phyloP scores from a whole-genome alignment of 2,113 vertebrate genomes.

The Notothenia coriiceps region DNA sequence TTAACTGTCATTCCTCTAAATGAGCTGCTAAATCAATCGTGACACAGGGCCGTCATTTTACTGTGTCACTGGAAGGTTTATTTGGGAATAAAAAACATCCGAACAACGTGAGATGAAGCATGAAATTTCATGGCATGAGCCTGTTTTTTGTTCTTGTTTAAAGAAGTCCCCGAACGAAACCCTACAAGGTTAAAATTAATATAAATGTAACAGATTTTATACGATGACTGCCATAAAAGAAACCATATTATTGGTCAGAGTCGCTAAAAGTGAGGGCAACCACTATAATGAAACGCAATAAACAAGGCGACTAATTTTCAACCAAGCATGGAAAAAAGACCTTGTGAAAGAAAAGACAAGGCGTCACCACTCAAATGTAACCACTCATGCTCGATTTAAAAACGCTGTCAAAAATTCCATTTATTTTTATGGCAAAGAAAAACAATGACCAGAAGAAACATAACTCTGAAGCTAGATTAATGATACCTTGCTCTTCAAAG shows the following conservation, averaged over 20 bases:
- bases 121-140: conserved; percentile 64
- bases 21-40: conserved; percentile 84
- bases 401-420: conserved; percentile 22
- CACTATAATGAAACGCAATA: conserved; percentile 39
- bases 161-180: background rate
- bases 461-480: background rate
- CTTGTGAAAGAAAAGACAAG: conserved; percentile 18
- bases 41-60: conserved; percentile 74
- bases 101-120: conserved; percentile 69
- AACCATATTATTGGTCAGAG: conserved; percentile 11
- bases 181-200: conserved; percentile 7
- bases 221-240: background rate
- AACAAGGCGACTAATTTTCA: conserved; percentile 35
- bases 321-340: conserved; percentile 37
- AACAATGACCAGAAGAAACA: background rate
- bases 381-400: conserved; percentile 22
- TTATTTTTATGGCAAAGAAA: background rate
- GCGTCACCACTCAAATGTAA: conserved; percentile 13
- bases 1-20: conserved; percentile 81
- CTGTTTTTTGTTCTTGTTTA: conserved; percentile 20
- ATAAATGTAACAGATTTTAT: background rate
- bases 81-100: conserved; percentile 65
- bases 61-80: conserved; percentile 74
- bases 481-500: background rate
- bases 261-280: conserved; percentile 19